Conservation (phyloP, 23 tunicate species). For the Oikopleura dioica region DNA sequence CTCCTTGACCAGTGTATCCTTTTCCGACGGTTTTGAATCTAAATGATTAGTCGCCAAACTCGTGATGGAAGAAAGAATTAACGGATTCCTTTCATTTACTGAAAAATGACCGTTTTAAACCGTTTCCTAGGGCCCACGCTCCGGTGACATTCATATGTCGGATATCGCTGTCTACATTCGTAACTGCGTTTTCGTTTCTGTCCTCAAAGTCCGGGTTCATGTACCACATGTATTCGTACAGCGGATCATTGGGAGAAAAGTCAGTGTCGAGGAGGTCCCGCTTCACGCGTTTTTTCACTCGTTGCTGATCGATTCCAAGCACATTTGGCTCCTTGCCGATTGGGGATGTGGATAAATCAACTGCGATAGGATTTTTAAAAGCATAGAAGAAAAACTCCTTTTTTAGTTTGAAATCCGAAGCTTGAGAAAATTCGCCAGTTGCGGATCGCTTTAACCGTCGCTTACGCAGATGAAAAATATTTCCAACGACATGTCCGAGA, state of each 20-base stretch:
- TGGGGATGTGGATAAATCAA: no score
- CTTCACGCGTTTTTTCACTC: not conserved
- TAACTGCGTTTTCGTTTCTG: not conserved
- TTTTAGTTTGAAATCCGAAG: no score
- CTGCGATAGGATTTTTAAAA: no score
- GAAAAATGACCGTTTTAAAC: no score
- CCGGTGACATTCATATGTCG: constrained; percentile 11
- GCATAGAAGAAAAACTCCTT: no score
- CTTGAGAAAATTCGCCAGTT: no score
- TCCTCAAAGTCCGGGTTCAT: not conserved
- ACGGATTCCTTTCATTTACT: no score
- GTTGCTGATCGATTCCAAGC: not conserved
- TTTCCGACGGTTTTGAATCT: no score
- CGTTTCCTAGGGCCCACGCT: not conserved
- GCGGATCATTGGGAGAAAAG: not conserved
- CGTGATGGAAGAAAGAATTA: no score
- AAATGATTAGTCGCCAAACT: no score
- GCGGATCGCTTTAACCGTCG: no score
- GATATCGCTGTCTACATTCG: not conserved
- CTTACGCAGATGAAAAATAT: not conserved
- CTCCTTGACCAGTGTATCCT: constrained; percentile 47
- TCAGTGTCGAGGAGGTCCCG: not conserved
- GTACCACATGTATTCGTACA: constrained; percentile 1
- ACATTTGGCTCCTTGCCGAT: constrained; percentile 8
- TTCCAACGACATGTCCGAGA: not conserved